Conservation (phyloP, 1,140 invertebrate genomes). For the Triops longicaudatus region DNA sequence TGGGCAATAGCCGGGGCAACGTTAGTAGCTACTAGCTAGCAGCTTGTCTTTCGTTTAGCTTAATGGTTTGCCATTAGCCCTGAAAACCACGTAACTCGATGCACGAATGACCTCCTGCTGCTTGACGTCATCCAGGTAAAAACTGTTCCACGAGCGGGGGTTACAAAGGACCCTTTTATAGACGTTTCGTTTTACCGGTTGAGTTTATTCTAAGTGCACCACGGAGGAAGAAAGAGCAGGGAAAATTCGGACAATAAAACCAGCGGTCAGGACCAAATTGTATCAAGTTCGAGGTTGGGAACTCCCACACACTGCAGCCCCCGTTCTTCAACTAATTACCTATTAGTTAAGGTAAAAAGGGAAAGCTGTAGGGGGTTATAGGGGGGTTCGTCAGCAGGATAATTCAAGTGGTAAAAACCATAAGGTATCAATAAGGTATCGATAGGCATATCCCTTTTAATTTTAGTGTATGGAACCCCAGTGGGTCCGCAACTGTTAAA, state of each 20-base stretch:
- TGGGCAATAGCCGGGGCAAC: not conserved
- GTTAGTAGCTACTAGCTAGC: not conserved
- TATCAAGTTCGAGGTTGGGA: not conserved
- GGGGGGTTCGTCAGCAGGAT: too few species aligned
- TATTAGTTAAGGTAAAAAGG: slow-evolving; percentile 4
- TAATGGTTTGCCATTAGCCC: slow-evolving; percentile 12
- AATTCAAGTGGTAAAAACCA: not conserved
- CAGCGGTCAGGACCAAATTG: not conserved
- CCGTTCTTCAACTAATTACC: slow-evolving; percentile 1
- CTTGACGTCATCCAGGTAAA: slow-evolving; percentile 11
- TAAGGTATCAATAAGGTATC: slow-evolving; percentile 4
- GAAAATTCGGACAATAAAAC: slow-evolving; percentile 2
- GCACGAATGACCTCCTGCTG: not conserved
- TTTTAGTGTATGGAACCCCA: not conserved
- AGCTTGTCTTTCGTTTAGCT: slow-evolving; percentile 15
- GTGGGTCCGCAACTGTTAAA: not conserved
- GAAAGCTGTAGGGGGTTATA: too few species aligned
- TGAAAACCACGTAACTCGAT: not conserved
- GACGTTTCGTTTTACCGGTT: slow-evolving; percentile 7
- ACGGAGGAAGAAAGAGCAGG: not conserved
- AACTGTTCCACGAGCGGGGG: not conserved
- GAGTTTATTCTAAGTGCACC: not conserved
- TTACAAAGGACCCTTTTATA: not conserved
- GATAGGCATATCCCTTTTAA: not conserved
- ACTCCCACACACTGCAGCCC: not conserved